These are phyloP conservation scores for Gambelia wislizenii DNA, from an alignment of 2,797 vertebrate species.

Conservation along the genomic window DNA sequence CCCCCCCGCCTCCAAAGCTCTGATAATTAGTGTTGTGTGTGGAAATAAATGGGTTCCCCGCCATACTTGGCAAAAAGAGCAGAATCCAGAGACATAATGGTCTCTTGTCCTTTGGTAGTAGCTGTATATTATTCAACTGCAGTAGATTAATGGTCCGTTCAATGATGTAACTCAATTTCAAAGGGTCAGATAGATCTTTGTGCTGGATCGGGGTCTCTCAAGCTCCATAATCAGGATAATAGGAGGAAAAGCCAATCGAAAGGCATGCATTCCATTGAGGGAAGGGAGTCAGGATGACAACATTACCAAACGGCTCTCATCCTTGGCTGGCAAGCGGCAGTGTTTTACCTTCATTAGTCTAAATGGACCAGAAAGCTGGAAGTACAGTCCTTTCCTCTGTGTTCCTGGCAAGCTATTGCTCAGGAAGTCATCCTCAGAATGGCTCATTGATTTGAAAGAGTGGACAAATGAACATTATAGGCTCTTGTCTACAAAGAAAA, in stretches of 20 bases:
- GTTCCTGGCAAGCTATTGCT: neutral
- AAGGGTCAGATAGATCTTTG: neutral
- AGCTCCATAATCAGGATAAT: neutral
- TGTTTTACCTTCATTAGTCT: constrained; percentile 1
- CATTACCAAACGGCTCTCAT: neutral
- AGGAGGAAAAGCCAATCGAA: neutral
- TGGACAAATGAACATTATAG: neutral
- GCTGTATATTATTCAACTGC: neutral
- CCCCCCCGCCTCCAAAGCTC: no score
- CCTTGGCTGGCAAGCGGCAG: neutral
- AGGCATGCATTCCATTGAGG: neutral
- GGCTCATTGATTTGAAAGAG: neutral
- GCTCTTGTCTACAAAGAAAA: neutral
- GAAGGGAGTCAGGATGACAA: neutral
- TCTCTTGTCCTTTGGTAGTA: neutral
- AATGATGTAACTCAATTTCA: neutral
- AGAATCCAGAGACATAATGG: neutral
- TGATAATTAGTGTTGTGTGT: neutral
- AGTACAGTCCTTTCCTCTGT: neutral
- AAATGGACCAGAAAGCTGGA: constrained; percentile 22
- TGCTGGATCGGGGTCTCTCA: neutral
- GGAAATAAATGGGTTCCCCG: neutral
- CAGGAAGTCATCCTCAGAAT: constrained; percentile 9
- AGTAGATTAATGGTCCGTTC: neutral
- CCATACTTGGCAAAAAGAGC: neutral